Conservation (phyloP, 2,888 invertebrate genomes). For the Resseliella maxima region DNA sequence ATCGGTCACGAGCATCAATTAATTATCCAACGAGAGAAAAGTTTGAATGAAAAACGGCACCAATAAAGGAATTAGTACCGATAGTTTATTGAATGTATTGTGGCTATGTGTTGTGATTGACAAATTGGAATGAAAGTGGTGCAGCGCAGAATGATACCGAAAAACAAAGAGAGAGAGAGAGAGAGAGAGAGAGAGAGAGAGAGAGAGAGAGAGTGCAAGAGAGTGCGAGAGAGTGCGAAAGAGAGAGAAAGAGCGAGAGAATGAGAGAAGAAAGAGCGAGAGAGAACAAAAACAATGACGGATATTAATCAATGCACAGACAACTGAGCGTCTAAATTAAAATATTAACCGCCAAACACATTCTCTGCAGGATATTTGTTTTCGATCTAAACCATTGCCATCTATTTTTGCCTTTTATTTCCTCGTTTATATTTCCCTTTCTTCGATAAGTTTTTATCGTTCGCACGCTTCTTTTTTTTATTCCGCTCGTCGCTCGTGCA, state of each 20-base stretch:
- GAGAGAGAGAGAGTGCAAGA: neutral
- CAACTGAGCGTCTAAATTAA: neutral
- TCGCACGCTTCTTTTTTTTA: neutral
- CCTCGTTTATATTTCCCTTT: too few relatives aligned
- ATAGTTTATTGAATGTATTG: slow-evolving; percentile 12
- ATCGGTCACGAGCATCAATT: slow-evolving; percentile 42
- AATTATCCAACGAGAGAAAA: neutral
- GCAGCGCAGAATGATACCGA: too few relatives aligned
- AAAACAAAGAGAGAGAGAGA: neutral
- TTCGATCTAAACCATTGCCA: neutral
- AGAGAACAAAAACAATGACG: neutral
- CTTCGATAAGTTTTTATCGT: too few relatives aligned
- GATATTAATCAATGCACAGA: slow-evolving; percentile 6
- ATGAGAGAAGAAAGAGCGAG: too few relatives aligned
- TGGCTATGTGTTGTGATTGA: neutral
- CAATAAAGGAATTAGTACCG: slow-evolving; percentile 1
- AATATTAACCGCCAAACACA: neutral
- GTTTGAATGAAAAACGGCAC: neutral
- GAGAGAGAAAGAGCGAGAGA: neutral
- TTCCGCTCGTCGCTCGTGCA: too few relatives aligned
- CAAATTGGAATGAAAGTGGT: neutral
- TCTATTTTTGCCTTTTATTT: neutral
- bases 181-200: neutral
- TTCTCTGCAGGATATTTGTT: neutral
- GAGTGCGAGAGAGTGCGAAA: too few relatives aligned